A percentile compares a stretch with the other conserved stretches of the same genome.
Evolutionary conservation across 2,888 invertebrate species (phyloP).

Genomic region (Sinentomon sp.): DNA sequence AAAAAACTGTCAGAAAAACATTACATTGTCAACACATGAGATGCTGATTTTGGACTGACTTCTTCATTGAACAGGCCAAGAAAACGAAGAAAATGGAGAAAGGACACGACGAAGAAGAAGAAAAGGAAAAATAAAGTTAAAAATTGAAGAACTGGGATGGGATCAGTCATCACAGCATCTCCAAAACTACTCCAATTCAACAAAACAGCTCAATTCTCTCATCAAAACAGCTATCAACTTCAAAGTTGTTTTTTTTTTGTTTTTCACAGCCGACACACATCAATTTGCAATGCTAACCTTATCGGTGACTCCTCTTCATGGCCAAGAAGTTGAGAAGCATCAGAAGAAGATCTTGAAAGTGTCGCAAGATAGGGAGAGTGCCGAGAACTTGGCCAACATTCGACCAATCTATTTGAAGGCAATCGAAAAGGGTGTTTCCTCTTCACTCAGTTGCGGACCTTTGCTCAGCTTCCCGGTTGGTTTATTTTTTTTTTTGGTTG

Average conservation of each 20-base stretch:
- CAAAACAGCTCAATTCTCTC: too few species aligned
- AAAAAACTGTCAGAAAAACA: too few species aligned
- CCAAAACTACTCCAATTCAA: too few species aligned
- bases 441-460: conserved; percentile 51
- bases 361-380: conserved; percentile 1
- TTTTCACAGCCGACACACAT: too few species aligned
- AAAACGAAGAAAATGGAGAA: not conserved
- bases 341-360: conserved; percentile 4
- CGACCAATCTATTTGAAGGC: conserved; percentile 28
- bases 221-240: too few species aligned
- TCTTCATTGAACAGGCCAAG: not conserved
- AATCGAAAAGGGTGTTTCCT: conserved; percentile 37
- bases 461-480: conserved; percentile 51
- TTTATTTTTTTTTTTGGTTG: too few species aligned
- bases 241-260: too few species aligned
- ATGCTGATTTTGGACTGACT: conserved; percentile 9
- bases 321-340: conserved; percentile 3
- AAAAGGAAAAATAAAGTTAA: conserved; percentile 9
- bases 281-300: too few species aligned
- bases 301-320: too few species aligned
- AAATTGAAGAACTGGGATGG: conserved; percentile 9
- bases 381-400: conserved; percentile 9
- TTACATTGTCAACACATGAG: conserved; percentile 8
- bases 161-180: conserved; percentile 5
- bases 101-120: conserved; percentile 11